phyloP scores from a whole-genome alignment of 1,140 invertebrate species.

The Leptonema lineaticorne region DNA sequence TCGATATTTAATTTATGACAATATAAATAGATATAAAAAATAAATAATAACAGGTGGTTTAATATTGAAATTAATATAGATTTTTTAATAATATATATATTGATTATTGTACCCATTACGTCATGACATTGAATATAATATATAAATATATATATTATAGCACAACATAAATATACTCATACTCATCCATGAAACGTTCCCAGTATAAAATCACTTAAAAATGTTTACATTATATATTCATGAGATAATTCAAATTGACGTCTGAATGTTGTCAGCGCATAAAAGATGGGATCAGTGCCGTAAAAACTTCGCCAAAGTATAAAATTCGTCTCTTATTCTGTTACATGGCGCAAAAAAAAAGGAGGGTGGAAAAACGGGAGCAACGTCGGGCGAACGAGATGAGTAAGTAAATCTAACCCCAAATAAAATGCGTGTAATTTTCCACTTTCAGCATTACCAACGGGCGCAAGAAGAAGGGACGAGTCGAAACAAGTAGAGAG shows the following conservation, averaged over 20 bases:
- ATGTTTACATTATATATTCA: constrained; percentile 20
- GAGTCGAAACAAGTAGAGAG: no score
- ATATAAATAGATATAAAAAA: no score
- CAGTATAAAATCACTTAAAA: constrained; percentile 13
- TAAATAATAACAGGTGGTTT: no score
- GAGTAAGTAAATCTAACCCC: constrained; percentile 30
- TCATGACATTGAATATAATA: no score
- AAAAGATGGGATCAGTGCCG: constrained; percentile 14
- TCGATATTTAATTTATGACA: no score
- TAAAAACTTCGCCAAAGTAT: constrained; percentile 10
- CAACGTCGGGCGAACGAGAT: constrained; percentile 1
- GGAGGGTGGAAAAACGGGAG: constrained; percentile 1
- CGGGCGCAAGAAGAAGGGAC: no score
- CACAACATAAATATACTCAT: no score
- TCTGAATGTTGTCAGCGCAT: constrained; percentile 15
- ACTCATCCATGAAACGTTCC: no score
- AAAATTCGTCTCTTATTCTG: constrained; percentile 11
- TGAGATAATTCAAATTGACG: constrained; percentile 18
- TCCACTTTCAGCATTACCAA: constrained; percentile 19
- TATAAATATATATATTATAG: neutral
- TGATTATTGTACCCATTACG: no score
- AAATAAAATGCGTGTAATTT: constrained; percentile 39
- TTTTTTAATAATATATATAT: no score
- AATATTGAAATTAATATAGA: no score
- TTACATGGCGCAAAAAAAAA: neutral